Conservation (phyloP, 2,113 vertebrate species). For the Thamnaconus septentrionalis region DNA sequence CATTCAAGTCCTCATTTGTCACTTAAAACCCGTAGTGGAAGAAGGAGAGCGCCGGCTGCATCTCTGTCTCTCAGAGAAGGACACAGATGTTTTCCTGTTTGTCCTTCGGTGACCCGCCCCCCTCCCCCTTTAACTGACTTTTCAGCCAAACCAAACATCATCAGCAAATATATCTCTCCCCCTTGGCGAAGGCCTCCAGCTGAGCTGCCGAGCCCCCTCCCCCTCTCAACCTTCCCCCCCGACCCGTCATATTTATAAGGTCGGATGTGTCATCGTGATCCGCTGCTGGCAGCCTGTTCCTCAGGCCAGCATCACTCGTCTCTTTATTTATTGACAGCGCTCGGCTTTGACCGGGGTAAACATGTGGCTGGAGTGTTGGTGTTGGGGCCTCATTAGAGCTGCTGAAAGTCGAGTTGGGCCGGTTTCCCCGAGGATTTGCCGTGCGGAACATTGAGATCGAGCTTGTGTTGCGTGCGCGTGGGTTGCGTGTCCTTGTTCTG, state of each 20-base stretch:
- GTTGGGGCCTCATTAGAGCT: conserved; percentile 38
- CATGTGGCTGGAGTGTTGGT: conserved; percentile 9
- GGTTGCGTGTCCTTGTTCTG: too few relatives aligned
- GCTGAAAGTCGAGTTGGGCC: conserved; percentile 18
- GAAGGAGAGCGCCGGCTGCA: too few relatives aligned
- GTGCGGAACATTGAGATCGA: too few relatives aligned
- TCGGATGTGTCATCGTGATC: conserved; percentile 61
- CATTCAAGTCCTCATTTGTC: too few relatives aligned
- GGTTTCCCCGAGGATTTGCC: too few relatives aligned
- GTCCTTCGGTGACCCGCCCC: conserved; percentile 13
- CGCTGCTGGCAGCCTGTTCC: conserved; percentile 29
- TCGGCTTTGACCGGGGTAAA: conserved; percentile 17
- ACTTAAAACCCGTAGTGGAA: too few relatives aligned
- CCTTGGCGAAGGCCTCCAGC: conserved; percentile 8
- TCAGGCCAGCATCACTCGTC: conserved; percentile 40
- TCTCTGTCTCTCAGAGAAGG: conserved; percentile 16
- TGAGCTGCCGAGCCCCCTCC: too few relatives aligned
- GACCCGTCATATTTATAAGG: conserved; percentile 60
- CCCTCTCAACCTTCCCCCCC: too few relatives aligned
- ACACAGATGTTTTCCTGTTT: conserved; percentile 54
- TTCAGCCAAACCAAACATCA: conserved; percentile 29
- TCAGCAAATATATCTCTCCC: conserved; percentile 22
- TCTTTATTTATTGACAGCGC: conserved; percentile 31
- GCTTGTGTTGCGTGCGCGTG: too few relatives aligned
- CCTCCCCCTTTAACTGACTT: not conserved